A percentile compares a stretch with the other conserved stretches of the same genome.
These are phyloP conservation scores for Sinohyriopsis cumingii DNA, from an alignment of 2,888 invertebrate species.

Conservation along the genomic window DNA sequence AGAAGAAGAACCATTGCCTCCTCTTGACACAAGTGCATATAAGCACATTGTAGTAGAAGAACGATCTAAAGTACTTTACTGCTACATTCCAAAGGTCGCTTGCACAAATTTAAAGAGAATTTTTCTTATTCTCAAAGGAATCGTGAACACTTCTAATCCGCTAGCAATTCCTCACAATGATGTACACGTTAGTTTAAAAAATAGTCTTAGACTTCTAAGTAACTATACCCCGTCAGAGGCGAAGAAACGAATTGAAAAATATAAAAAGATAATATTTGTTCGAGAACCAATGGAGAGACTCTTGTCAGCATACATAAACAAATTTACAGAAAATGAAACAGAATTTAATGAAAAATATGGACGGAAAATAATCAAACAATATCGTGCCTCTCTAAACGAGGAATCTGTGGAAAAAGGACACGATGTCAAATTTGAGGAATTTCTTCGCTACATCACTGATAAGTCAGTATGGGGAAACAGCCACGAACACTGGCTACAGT, in stretches of 20 bases:
- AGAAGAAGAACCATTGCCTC: too few species aligned
- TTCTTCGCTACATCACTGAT: constrained; percentile 84
- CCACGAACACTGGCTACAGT: constrained; percentile 90
- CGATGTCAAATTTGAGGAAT: constrained; percentile 90
- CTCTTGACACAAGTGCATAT: too few species aligned
- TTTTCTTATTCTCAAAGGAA: constrained; percentile 84
- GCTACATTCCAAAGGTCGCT: constrained; percentile 93
- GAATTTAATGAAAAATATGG: constrained; percentile 77
- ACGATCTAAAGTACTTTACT: constrained; percentile 87
- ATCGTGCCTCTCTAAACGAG: constrained; percentile 82
- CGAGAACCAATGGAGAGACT: constrained; percentile 92
- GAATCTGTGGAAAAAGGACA: constrained; percentile 75
- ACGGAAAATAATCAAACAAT: constrained; percentile 82
- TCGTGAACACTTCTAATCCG: constrained; percentile 51
- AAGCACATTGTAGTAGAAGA: constrained; percentile 79
- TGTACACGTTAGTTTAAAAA: constrained; percentile 49
- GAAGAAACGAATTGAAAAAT: constrained; percentile 80
- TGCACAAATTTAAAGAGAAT: constrained; percentile 96
- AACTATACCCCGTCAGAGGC: constrained; percentile 75
- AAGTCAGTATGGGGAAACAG: constrained; percentile 52
- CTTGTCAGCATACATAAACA: constrained; percentile 92
- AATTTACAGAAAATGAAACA: constrained; percentile 76
- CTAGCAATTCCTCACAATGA: constrained; percentile 44
- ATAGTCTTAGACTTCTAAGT: constrained; percentile 46
- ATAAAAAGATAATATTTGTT: constrained; percentile 89